Evolutionary conservation across 2,888 invertebrate species (phyloP).

Genomic region (Trichogramma evanescens): DNA sequence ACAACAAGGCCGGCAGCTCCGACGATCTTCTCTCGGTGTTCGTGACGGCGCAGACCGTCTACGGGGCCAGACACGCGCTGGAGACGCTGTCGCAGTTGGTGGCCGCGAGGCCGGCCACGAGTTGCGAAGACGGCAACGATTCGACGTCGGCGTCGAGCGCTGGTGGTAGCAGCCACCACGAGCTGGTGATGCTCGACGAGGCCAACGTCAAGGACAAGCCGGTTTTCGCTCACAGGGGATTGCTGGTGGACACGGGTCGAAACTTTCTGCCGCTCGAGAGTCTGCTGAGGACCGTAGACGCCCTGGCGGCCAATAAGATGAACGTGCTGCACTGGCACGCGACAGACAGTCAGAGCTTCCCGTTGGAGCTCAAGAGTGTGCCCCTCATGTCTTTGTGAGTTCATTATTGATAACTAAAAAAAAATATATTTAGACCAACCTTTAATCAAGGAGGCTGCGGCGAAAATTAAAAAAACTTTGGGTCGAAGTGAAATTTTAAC

Average conservation of each 20-base stretch:
- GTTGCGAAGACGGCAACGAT: slow-evolving; percentile 36
- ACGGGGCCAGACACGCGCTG: slow-evolving; percentile 68
- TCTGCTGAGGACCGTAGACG: slow-evolving; percentile 70
- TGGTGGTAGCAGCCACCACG: slow-evolving; percentile 23
- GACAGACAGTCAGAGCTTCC: slow-evolving; percentile 88
- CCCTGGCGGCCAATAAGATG: slow-evolving; percentile 80
- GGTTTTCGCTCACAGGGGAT: slow-evolving; percentile 73
- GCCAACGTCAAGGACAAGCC: slow-evolving; percentile 72
- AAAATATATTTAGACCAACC: not conserved
- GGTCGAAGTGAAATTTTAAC: no score
- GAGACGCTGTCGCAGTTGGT: slow-evolving; percentile 71
- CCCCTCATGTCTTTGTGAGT: slow-evolving; percentile 57
- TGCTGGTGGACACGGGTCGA: slow-evolving; percentile 81
- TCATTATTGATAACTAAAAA: not conserved
- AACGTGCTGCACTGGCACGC: slow-evolving; percentile 92
- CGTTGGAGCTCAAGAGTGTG: slow-evolving; percentile 67
- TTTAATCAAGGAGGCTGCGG: not conserved
- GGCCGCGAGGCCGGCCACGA: slow-evolving; percentile 34
- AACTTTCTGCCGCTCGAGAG: slow-evolving; percentile 72
- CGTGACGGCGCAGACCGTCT: slow-evolving; percentile 58
- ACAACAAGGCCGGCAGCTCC: not conserved
- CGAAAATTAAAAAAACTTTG: no score
- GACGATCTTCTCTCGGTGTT: slow-evolving; percentile 46
- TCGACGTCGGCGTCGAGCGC: slow-evolving; percentile 31
- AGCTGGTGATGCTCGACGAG: slow-evolving; percentile 57